These are phyloP conservation scores for Cheilosia vernalis DNA, from an alignment of 2,888 invertebrate genomes.

Conservation along the genomic window DNA sequence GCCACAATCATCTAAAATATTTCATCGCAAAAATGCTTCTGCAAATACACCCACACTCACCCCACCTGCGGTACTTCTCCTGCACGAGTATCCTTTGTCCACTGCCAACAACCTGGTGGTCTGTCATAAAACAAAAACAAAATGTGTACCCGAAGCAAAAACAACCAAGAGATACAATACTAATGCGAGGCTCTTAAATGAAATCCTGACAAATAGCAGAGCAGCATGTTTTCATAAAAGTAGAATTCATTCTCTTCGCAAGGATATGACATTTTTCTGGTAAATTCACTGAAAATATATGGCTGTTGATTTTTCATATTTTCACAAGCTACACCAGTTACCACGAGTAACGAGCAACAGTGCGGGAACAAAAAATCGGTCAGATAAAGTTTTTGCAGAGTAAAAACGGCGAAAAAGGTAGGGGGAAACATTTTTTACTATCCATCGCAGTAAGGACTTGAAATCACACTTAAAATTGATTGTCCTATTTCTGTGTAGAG, in stretches of 20 bases:
- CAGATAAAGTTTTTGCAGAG: conserved; percentile 58
- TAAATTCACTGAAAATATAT: conserved; percentile 49
- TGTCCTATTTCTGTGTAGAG: conserved; percentile 60
- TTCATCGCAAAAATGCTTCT: background rate
- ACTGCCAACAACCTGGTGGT: conserved; percentile 24
- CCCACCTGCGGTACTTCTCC: conserved; percentile 7
- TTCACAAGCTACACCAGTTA: conserved; percentile 37
- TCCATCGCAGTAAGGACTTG: conserved; percentile 32
- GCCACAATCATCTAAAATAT: conserved; percentile 9
- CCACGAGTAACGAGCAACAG: conserved; percentile 26
- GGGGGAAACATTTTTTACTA: conserved; percentile 34
- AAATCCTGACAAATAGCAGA: conserved; percentile 68
- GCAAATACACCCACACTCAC: background rate
- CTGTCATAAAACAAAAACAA: conserved; percentile 30
- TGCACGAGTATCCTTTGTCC: conserved; percentile 11
- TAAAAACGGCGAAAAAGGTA: conserved; percentile 4
- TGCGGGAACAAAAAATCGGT: conserved; percentile 47
- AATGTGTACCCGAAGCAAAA: conserved; percentile 12
- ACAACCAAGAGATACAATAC: conserved; percentile 27
- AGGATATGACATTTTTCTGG: conserved; percentile 38
- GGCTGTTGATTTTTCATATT: conserved; percentile 69
- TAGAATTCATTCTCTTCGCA: conserved; percentile 1
- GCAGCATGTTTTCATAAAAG: conserved; percentile 22
- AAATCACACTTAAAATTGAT: conserved; percentile 69
- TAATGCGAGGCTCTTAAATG: conserved; percentile 52